Evolutionary conservation across 2,797 vertebrate genomes (phyloP).

Genomic region (Fratercula arctica): DNA sequence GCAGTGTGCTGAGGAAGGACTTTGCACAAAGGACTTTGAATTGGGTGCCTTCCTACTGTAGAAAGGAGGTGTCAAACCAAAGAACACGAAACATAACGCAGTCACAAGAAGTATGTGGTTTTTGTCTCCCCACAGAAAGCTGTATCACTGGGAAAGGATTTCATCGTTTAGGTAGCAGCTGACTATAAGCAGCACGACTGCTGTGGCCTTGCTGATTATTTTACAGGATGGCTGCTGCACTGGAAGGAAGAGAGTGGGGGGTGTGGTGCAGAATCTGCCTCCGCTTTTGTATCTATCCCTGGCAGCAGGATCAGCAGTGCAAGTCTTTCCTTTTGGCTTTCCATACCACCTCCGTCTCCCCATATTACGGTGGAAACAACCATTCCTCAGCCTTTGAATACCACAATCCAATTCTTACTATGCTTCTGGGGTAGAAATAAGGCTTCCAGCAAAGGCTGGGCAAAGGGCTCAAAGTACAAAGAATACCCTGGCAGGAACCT

Average conservation of each 20-base stretch:
- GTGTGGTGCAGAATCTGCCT: not conserved
- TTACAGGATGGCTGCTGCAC: not conserved
- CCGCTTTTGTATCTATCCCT: not conserved
- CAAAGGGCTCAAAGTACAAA: not conserved
- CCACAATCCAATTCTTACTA: not conserved
- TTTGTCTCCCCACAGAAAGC: not conserved
- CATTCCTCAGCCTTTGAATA: not conserved
- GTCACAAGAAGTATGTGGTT: not conserved
- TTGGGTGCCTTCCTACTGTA: not conserved
- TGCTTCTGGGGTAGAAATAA: not conserved
- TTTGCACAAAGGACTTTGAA: not conserved
- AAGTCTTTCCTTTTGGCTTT: not conserved
- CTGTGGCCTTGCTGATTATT: not conserved
- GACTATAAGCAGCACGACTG: not conserved
- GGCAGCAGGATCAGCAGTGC: not conserved
- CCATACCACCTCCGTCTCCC: not conserved
- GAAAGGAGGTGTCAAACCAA: not conserved
- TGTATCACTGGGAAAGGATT: not conserved
- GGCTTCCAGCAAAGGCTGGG: not conserved
- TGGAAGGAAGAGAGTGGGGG: not conserved
- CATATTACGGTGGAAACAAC: not conserved
- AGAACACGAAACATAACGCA: not conserved
- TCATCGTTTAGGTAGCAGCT: not conserved
- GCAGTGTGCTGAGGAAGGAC: not conserved
- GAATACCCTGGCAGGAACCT: accelerated